Evolutionary conservation across 2,888 invertebrate genomes (phyloP), one percentile per base, ranked within the genome.

Genomic region (Adineta ricciae): DNA sequence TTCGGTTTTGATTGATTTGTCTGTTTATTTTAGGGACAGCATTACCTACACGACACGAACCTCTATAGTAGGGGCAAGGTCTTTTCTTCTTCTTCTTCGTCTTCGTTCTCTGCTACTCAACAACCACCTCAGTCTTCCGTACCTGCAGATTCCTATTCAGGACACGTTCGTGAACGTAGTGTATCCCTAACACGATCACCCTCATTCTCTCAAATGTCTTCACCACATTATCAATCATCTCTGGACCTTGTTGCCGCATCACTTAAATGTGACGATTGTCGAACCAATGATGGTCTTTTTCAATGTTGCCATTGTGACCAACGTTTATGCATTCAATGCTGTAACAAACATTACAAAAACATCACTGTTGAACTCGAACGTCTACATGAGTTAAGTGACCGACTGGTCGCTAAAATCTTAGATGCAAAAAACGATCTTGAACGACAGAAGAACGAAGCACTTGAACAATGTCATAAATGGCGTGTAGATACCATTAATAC

Each of bases 261-360:
- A 24, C 41, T 78, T 5, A 41, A 41, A n/a, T 78, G 78, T 78
- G 78, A 78, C 41, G 78, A 78, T 41, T 78, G 78, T 41, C 41
- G 21, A 78, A 78, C 36, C 38, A 38, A 78, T 38, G 78, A 41
- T n/a, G 78, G 78, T n/a, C 78, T 78, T 7, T 78, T 78, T 38
- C 78, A 78, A 41, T 78, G 78, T 78, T 78, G 78, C n/a, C 78
- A 78, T 78, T 78, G 78, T 78, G 32, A 78, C n/a, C 78, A 78
- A 78, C 36, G 78, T 41, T 41, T 78, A 78, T 78, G 78, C 24
- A 78, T 78, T 24, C 78, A 32, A 78, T 78, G 78, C 41, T 78
- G 78, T 78, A 78, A 78, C 41, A 78, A 78, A 78, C 78, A 78
- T 78, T 78, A 78, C 41, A 78, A 78, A 78, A 41, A 38, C 0